These are phyloP conservation scores for Gryon sp. DNA, from an alignment of 1,140 invertebrate species.

Conservation along the genomic window DNA sequence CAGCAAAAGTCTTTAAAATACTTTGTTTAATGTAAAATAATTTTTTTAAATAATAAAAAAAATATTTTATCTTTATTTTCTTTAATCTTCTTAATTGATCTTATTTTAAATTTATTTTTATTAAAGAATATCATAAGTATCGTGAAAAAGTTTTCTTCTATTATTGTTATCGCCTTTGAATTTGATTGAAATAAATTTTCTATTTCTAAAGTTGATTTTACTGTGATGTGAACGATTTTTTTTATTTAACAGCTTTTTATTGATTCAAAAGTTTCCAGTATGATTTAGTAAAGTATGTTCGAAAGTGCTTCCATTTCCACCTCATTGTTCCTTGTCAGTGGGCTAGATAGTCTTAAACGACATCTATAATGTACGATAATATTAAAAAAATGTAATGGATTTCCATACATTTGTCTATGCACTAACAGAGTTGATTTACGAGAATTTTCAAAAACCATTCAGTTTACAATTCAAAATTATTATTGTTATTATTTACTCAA, in stretches of 20 bases:
- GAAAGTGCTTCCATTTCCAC: conserved; percentile 30
- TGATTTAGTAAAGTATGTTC: conserved; percentile 43
- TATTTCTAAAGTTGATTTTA: conserved; percentile 27
- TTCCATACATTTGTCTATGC: conserved; percentile 29
- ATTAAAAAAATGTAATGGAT: conserved; percentile 26
- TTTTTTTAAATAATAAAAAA: too few relatives aligned
- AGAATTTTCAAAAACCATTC: neutral
- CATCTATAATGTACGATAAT: conserved; percentile 35
- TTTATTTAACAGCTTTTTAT: conserved; percentile 30
- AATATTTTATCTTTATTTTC: too few relatives aligned
- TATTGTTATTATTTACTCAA: too few relatives aligned
- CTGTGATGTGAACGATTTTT: conserved; percentile 3
- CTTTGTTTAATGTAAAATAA: too few relatives aligned
- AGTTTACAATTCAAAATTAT: too few relatives aligned
- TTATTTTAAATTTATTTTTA: too few relatives aligned
- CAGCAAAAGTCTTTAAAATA: too few relatives aligned
- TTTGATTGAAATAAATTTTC: too few relatives aligned
- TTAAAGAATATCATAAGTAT: neutral
- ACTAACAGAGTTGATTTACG: conserved; percentile 32
- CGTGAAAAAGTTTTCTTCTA: neutral
- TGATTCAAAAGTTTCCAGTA: conserved; percentile 48
- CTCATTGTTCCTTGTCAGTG: conserved; percentile 30
- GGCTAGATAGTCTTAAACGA: conserved; percentile 25
- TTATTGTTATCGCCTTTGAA: too few relatives aligned
- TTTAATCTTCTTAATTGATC: too few relatives aligned